Percentiles rank a stretch among this genome's conserved stretches.
Conservation (phyloP, 2,888 invertebrate genomes). For the Orthosia incerta region DNA sequence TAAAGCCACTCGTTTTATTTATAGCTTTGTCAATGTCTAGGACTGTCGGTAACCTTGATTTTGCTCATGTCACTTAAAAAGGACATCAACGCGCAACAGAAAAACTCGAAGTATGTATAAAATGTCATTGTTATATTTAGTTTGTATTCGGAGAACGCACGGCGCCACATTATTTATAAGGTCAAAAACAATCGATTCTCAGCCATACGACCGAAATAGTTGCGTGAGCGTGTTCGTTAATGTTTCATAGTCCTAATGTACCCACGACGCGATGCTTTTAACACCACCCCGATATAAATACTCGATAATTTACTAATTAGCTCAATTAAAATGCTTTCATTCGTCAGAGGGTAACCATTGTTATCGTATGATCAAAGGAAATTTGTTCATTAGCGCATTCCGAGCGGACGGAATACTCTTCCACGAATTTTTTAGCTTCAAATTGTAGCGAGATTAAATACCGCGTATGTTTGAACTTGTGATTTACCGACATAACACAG, state of each 20-base stretch:
- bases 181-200: conserved; percentile 61
- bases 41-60: neutral
- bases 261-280: conserved; percentile 19
- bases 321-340: conserved; percentile 27
- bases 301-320: conserved; percentile 40
- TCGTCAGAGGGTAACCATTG: conserved; percentile 11
- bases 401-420: conserved; percentile 1
- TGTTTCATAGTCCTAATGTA: conserved; percentile 24
- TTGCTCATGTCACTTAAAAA: conserved; percentile 1
- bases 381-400: conserved; percentile 31
- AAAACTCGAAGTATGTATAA: conserved; percentile 11
- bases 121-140: conserved; percentile 45
- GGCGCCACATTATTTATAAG: conserved; percentile 48
- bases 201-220: conserved; percentile 53
- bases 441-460: conserved; percentile 6
- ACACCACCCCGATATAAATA: conserved; percentile 16
- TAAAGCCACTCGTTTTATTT: too few relatives aligned
- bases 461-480: conserved; percentile 30
- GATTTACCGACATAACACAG: conserved; percentile 39
- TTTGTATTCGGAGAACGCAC: conserved; percentile 39
- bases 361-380: conserved; percentile 11
- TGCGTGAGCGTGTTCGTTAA: conserved; percentile 49
- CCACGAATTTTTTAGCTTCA: conserved; percentile 17
- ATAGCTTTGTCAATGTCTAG: neutral
- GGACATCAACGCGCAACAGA: conserved; percentile 8